These are phyloP conservation scores for Leptinotarsa rubiginosa DNA, from an alignment of 2,888 invertebrate species.

Conservation along the genomic window DNA sequence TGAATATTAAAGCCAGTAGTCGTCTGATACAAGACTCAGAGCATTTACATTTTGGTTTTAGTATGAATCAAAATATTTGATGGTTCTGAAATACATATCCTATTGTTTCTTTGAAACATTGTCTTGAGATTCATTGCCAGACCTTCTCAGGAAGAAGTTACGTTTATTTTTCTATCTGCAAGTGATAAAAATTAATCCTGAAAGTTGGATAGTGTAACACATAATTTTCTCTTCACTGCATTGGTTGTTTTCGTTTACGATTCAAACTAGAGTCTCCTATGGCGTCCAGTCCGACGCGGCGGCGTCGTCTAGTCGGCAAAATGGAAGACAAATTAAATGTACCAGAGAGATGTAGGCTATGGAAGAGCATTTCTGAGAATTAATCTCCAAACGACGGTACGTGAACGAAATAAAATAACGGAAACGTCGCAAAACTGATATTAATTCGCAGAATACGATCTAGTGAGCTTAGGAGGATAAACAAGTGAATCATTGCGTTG, in stretches of 20 bases:
- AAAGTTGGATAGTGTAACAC: neutral
- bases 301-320: slow-evolving; percentile 36
- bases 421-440: slow-evolving; percentile 17
- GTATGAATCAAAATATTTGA: no score
- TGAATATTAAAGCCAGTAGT: no score
- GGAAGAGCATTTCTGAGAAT: slow-evolving; percentile 12
- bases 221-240: neutral
- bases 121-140: no score
- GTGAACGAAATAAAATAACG: slow-evolving; percentile 13
- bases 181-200: neutral
- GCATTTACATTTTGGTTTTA: no score
- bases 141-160: no score
- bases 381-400: slow-evolving; percentile 17
- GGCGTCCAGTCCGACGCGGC: slow-evolving; percentile 32
- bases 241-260: slow-evolving; percentile 23
- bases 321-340: slow-evolving; percentile 38
- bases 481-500: slow-evolving; percentile 16
- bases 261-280: slow-evolving; percentile 15
- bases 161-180: no score
- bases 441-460: slow-evolving; percentile 13
- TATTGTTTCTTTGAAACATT: no score
- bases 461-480: slow-evolving; percentile 12
- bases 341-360: slow-evolving; percentile 27
- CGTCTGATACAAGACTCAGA: no score
- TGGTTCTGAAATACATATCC: no score